Base-by-base conservation (phyloP, 2,113 vertebrate species). In the Puntigrus tetrazona region DNA sequence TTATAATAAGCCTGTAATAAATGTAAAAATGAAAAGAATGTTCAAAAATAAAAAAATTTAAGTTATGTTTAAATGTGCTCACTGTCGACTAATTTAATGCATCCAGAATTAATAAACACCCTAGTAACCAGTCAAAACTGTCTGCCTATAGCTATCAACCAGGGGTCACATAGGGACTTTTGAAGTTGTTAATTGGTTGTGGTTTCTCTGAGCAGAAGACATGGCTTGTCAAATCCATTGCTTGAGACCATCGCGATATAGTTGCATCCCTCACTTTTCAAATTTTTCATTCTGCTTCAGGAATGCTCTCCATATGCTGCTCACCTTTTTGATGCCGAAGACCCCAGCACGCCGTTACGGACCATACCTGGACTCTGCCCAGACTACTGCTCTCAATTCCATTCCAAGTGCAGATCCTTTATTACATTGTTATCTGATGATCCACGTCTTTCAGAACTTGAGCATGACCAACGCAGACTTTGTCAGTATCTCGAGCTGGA, bases 251-350 rank as follows among this genome's bases (percentile, higher is more conserved):
- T 8, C 52, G 20, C 11, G 36, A 52, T 67, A 73, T 20, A 77
- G 47, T 55, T 70, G 29, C 29, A 78, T 34, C 55, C 22, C 70
- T 20, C 11, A 81, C 50, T 86, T 69, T 57, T 18, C 82, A 45
- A n/a, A n/a, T 88, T 22, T 85, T 59, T 93, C 69, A n/a, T n/a
- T 31, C 16, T 36, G 61, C 22, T 20, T 20, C 89, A 99, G 97
- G 96, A 97, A 81, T 99, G 98, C 81, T 99, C 98, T 6, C 97
- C 98, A 0, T 98, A 96, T 5, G 97, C 97, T 0, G 98, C 98
- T 86, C 98, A 99, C 91, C 93, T 98, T 43, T 99, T 95, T 0
- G 98, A 99, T 0, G 96, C 97, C 0, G 98, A 99, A 74, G 97
- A 98, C 84, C 94, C 96, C 0, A 94, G 91, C 91, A 99, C 97